phyloP scores from a whole-genome alignment of 2,888 invertebrate species.

The Epinotia brunnichana region DNA sequence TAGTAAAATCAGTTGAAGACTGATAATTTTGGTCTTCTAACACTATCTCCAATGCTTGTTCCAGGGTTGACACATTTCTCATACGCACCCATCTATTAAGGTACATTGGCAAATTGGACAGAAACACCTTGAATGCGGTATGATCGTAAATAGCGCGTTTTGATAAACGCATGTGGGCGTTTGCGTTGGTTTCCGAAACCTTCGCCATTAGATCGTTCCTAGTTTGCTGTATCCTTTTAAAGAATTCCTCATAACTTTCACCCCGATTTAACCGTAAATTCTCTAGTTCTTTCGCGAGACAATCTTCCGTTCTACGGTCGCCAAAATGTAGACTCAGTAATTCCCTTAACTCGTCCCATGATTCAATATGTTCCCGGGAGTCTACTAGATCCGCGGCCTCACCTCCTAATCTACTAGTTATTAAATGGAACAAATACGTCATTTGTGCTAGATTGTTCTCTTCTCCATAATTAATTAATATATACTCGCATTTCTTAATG shows the following conservation, averaged over 20 bases:
- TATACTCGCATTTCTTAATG: conserved; percentile 42
- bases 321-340: conserved; percentile 42
- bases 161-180: not conserved
- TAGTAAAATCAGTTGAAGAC: conserved; percentile 10
- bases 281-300: conserved; percentile 43
- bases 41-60: conserved; percentile 44
- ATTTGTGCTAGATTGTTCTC: conserved; percentile 21
- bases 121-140: conserved; percentile 42
- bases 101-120: conserved; percentile 44
- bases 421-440: conserved; percentile 43
- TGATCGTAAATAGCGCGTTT: conserved; percentile 40
- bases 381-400: conserved; percentile 43
- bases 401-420: conserved; percentile 44
- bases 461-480: conserved; percentile 24
- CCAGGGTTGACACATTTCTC: conserved; percentile 33
- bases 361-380: conserved; percentile 40
- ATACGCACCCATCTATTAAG: conserved; percentile 43
- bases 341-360: conserved; percentile 35
- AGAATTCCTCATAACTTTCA: conserved; percentile 46
- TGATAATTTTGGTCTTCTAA: conserved; percentile 43
- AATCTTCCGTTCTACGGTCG: conserved; percentile 44
- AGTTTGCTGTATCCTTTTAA: conserved; percentile 44
- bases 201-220: conserved; percentile 43
- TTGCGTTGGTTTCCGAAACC: conserved; percentile 27
- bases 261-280: conserved; percentile 34